Evolutionary conservation across 2,797 vertebrate species (phyloP).

Genomic region (Poeciliopsis turneri): DNA sequence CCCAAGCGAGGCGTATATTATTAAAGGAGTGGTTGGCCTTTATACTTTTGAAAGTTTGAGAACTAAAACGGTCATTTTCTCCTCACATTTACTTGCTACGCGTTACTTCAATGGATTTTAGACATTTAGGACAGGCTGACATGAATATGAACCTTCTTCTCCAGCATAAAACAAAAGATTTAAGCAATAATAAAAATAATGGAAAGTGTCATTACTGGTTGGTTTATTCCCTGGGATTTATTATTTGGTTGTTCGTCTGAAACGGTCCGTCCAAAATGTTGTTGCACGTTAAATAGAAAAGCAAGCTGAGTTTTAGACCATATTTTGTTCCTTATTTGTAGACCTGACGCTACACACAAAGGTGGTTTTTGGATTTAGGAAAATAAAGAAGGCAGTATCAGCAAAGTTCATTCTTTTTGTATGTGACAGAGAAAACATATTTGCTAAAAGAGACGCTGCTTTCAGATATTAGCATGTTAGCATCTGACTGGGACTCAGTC

Average conservation of each 20-base stretch:
- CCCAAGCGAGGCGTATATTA: neutral
- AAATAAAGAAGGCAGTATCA: neutral
- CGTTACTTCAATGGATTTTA: neutral
- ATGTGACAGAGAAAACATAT: neutral
- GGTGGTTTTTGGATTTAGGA: neutral
- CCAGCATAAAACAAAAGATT: neutral
- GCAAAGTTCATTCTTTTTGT: neutral
- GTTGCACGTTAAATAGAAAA: neutral
- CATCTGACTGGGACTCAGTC: neutral
- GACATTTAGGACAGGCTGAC: neutral
- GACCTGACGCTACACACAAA: neutral
- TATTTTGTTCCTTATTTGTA: neutral
- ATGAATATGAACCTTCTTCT: neutral
- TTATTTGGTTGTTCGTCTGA: neutral
- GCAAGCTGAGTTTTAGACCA: neutral
- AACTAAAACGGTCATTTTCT: neutral
- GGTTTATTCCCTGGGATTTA: neutral
- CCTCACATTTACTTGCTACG: neutral
- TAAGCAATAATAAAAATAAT: neutral
- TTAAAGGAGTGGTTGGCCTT: neutral
- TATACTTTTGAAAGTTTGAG: neutral
- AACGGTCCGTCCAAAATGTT: neutral
- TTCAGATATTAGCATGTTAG: neutral
- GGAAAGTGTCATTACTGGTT: neutral
- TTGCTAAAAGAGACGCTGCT: neutral